Conservation (phyloP, 1,140 invertebrate genomes). For the Proales similis region DNA sequence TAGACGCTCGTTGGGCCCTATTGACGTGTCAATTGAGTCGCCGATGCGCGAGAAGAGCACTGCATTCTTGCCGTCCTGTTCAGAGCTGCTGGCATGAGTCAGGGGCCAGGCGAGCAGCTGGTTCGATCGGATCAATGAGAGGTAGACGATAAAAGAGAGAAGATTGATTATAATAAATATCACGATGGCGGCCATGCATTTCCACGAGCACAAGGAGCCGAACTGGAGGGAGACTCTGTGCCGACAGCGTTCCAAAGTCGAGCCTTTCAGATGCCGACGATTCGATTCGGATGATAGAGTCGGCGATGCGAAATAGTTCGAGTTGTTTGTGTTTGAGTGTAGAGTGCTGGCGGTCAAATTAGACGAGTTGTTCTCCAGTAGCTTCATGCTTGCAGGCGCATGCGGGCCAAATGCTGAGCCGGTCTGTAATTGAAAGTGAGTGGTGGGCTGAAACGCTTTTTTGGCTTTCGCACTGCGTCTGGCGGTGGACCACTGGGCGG, state of each 20-base stretch:
- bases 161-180: constrained; percentile 29
- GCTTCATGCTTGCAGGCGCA: no score
- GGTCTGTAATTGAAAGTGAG: no score
- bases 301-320: constrained; percentile 10
- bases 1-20: constrained; percentile 6
- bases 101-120: neutral
- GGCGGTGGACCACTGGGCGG: constrained; percentile 5
- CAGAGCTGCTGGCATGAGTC: neutral
- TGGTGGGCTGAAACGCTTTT: no score
- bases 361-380: constrained; percentile 1
- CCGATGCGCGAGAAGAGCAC: constrained; percentile 26
- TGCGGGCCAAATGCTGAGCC: no score
- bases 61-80: neutral
- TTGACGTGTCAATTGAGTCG: constrained; percentile 10
- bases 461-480: no score
- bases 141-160: constrained; percentile 12
- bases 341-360: constrained; percentile 18
- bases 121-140: neutral
- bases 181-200: constrained; percentile 10
- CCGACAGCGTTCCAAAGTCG: constrained; percentile 12
- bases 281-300: neutral
- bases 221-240: constrained; percentile 2
- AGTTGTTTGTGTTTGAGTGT: neutral
- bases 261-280: constrained; percentile 5
- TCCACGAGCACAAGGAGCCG: constrained; percentile 13